Evolutionary conservation across 2,888 invertebrate genomes (phyloP), one percentile per base, ranked within the genome.

Genomic region (Eristalis arbustorum): DNA sequence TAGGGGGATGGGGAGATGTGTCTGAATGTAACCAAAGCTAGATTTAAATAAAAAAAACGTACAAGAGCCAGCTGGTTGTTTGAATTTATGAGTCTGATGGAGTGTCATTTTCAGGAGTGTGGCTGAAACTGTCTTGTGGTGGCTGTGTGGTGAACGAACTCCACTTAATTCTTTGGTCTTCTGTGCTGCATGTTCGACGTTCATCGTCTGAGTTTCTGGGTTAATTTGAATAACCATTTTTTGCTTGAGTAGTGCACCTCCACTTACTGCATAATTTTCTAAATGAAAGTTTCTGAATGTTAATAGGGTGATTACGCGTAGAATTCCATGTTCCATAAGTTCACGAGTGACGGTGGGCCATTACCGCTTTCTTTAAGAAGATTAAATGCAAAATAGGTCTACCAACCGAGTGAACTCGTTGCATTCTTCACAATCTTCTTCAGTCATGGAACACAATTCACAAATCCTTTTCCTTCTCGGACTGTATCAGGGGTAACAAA

Each of bases 1-100:
- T 96, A 91, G 95, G 88, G 22, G 3, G 40, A 37, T 37, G 22
- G 37, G 14, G 34, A n/a, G 31, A 25, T 10, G 56, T 31, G 6
- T 5, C 31, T 31, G 31, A 31, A 31, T 31, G 59, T 59, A 25
- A 10, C 22, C 56, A n/a, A 61, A 71, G 42, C 62, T 42, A 72
- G 62, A 22, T 68, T 13, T 34, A 4, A n/a, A 71, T 59, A 61
- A 18, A 69, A 61, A 61, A 69, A 61, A 61, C 23, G 69, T 22
- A 22, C 14, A 14, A 57, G n/a, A 57, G n/a, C n/a, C 14, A n/a
- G 18, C 1, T 18, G 42, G n/a, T 6, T n/a, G 1, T n/a, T 42
- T 42, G 42, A 42, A n/a, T 42, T 42, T 42, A 4, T 42, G n/a
- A 8, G 37, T 37, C 34, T 34, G 34, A 11, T 34, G 34, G 34